Conservation (phyloP, 2,797 vertebrate genomes). For the Danio aesculapii region DNA sequence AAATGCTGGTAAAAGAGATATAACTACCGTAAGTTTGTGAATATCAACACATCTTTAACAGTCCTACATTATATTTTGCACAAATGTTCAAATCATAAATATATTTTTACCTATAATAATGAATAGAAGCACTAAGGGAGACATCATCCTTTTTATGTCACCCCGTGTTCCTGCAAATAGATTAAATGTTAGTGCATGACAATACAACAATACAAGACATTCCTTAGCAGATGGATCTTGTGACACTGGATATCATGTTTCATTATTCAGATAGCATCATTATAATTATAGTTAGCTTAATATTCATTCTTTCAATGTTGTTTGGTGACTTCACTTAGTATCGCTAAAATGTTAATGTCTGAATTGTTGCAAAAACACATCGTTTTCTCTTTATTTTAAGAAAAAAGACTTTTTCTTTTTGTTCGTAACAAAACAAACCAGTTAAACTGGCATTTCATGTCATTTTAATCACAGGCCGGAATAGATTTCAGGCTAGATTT, state of each 20-base stretch:
- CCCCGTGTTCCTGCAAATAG: slow-evolving; percentile 3
- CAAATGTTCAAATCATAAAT: not conserved
- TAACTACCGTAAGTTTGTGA: not conserved
- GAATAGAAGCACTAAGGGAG: slow-evolving; percentile 11
- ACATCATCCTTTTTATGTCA: not conserved
- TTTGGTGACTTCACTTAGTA: not conserved
- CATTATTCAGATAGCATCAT: not conserved
- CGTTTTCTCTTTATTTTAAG: not conserved
- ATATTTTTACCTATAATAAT: slow-evolving; percentile 43
- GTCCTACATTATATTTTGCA: not conserved
- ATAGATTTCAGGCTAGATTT: not conserved
- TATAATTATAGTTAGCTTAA: no score
- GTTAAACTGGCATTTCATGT: not conserved
- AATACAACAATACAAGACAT: not conserved
- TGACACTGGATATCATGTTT: not conserved
- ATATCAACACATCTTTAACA: not conserved
- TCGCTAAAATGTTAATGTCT: not conserved
- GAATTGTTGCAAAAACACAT: not conserved
- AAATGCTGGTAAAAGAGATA: slow-evolving; percentile 8
- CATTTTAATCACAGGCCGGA: not conserved
- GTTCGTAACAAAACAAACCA: not conserved
- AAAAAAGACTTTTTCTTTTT: not conserved
- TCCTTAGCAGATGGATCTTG: not conserved
- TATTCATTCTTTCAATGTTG: no score
- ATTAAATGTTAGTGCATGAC: not conserved